Conservation (phyloP, 2,113 vertebrate species). For the Indicator indicator region DNA sequence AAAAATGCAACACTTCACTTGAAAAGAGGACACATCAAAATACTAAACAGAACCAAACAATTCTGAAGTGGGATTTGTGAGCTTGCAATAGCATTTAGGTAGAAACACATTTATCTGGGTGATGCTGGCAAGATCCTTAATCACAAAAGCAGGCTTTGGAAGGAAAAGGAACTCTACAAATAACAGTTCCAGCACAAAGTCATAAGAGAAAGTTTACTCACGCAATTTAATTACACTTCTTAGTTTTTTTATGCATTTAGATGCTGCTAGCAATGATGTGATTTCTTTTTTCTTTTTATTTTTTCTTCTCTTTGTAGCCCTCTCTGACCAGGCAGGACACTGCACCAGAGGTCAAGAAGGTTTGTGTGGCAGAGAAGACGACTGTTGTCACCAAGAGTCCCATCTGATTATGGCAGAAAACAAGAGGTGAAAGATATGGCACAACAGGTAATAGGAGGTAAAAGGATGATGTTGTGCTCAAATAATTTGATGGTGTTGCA, state of each 20-base stretch:
- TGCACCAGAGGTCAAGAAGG: background rate
- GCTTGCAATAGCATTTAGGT: background rate
- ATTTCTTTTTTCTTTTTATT: background rate
- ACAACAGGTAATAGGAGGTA: background rate
- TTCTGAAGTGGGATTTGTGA: background rate
- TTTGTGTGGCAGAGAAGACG: background rate
- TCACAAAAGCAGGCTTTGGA: background rate
- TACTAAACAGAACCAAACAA: background rate
- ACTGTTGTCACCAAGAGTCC: background rate
- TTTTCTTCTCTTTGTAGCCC: background rate
- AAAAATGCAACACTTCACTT: slow-evolving; percentile 28
- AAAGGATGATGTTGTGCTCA: background rate
- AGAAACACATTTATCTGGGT: background rate
- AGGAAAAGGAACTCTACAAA: background rate
- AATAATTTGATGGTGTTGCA: background rate
- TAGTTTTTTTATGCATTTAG: background rate
- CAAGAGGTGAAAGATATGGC: background rate
- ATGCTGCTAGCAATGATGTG: background rate
- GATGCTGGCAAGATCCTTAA: background rate
- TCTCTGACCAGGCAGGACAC: background rate
- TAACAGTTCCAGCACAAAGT: background rate
- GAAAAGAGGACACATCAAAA: background rate
- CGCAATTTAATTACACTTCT: background rate
- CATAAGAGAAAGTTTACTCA: background rate
- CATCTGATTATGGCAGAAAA: background rate